Conservation (phyloP, 2,113 vertebrate species). For the Laterallus jamaicensis region DNA sequence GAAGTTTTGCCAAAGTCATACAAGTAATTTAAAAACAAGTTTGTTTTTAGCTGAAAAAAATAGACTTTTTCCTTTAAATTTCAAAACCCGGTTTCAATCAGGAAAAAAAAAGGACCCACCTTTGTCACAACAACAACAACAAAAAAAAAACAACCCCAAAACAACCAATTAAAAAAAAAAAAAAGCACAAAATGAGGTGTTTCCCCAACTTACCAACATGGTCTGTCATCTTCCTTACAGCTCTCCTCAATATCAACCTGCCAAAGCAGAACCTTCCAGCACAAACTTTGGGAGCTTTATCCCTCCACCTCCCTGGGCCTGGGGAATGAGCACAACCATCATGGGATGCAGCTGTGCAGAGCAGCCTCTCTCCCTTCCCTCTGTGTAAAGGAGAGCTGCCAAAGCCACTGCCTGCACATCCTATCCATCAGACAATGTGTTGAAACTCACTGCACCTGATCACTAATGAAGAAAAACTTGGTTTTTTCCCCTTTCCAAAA, state of each 20-base stretch:
- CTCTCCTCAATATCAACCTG: neutral
- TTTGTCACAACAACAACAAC: neutral
- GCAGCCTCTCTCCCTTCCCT: neutral
- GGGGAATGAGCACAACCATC: neutral
- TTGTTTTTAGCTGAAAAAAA: neutral
- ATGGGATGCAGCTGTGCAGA: neutral
- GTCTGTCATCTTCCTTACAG: neutral
- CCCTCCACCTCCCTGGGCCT: rapidly evolving
- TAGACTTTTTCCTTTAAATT: neutral
- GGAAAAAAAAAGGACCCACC: neutral
- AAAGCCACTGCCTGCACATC: neutral
- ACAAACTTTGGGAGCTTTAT: neutral
- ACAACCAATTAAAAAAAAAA: too few relatives aligned
- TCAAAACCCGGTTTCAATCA: neutral
- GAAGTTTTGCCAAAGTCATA: neutral
- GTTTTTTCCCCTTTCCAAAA: neutral
- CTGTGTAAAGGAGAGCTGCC: neutral
- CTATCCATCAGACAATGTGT: neutral
- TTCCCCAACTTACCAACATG: neutral
- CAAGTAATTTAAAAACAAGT: neutral
- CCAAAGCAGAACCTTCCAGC: neutral
- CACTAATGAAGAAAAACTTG: neutral
- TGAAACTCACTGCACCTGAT: neutral
- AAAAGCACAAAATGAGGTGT: too few relatives aligned
- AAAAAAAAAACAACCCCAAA: neutral